phyloP scores from a whole-genome alignment of 2,113 vertebrate genomes.

The Pterocles gutturalis region DNA sequence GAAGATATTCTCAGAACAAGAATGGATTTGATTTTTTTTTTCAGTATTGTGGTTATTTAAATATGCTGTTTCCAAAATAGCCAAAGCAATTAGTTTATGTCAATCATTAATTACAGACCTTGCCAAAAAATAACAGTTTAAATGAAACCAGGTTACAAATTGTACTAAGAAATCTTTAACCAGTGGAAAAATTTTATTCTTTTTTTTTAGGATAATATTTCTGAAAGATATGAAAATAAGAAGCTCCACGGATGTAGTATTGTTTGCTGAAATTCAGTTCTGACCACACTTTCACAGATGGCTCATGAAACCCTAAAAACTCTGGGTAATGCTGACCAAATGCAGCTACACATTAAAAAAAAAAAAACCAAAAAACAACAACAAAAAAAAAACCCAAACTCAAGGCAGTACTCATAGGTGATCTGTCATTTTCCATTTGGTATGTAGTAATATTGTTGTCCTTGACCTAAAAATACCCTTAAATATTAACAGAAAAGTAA shows the following conservation, averaged over 20 bases:
- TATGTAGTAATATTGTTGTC: not conserved
- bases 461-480: not conserved
- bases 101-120: not conserved
- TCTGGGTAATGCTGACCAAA: not conserved
- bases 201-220: not conserved
- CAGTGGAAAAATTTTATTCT: not conserved
- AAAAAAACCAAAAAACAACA: not conserved
- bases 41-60: not conserved
- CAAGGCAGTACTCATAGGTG: not conserved
- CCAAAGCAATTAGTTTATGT: not conserved
- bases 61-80: not conserved
- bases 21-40: not conserved
- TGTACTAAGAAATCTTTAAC: not conserved
- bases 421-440: slow-evolving; percentile 12
- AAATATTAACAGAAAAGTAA: slow-evolving; percentile 6
- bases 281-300: not conserved
- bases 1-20: not conserved
- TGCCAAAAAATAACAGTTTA: not conserved
- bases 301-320: not conserved
- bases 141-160: not conserved
- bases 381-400: not conserved
- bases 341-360: not conserved
- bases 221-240: not conserved
- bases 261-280: not conserved
- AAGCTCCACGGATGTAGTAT: not conserved